A percentile compares a stretch with the other conserved stretches of the same genome.
Conservation (phyloP, 2,797 vertebrate species). For the Xenentodon cancila region DNA sequence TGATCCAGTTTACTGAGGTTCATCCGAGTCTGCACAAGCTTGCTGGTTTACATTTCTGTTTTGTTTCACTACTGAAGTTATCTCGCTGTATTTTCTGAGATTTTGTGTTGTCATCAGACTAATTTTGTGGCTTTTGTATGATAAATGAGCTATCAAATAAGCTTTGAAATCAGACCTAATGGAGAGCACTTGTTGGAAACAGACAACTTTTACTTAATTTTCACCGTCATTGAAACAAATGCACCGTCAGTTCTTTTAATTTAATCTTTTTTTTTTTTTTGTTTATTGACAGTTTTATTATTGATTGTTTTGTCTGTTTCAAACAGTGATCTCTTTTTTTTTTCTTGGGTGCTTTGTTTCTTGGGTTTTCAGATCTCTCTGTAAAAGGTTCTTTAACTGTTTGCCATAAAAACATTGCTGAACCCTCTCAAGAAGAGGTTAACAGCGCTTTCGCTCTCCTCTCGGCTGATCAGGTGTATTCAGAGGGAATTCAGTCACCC, state of each 20-base stretch:
- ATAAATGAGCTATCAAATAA: slow-evolving; percentile 29
- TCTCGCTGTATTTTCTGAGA: slow-evolving; percentile 41
- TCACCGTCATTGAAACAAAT: background rate
- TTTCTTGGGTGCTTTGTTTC: slow-evolving; percentile 34
- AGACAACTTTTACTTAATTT: slow-evolving; percentile 33
- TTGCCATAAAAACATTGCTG: slow-evolving; percentile 12
- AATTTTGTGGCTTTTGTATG: slow-evolving; percentile 24
- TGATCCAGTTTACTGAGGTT: slow-evolving; percentile 13
- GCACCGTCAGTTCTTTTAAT: background rate
- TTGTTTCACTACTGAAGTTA: slow-evolving; percentile 55
- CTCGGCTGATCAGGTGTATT: slow-evolving; percentile 19
- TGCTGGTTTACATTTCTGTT: slow-evolving; percentile 37
- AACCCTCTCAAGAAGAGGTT: slow-evolving; percentile 12
- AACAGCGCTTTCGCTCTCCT: slow-evolving; percentile 9
- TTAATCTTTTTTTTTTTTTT: background rate
- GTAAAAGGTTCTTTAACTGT: slow-evolving; percentile 16
- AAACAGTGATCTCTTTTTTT: slow-evolving; percentile 36
- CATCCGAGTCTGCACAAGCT: slow-evolving; percentile 22
- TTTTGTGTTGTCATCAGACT: slow-evolving; percentile 11
- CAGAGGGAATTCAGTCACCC: background rate
- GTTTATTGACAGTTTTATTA: background rate
- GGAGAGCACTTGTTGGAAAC: slow-evolving; percentile 57
- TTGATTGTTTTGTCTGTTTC: slow-evolving; percentile 48
- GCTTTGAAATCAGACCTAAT: slow-evolving; percentile 22
- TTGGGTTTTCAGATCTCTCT: slow-evolving; percentile 80